A percentile compares a stretch with the other conserved stretches of the same genome.
phyloP scores from a whole-genome alignment of 2,797 vertebrate genomes.

The Zalophus californianus region DNA sequence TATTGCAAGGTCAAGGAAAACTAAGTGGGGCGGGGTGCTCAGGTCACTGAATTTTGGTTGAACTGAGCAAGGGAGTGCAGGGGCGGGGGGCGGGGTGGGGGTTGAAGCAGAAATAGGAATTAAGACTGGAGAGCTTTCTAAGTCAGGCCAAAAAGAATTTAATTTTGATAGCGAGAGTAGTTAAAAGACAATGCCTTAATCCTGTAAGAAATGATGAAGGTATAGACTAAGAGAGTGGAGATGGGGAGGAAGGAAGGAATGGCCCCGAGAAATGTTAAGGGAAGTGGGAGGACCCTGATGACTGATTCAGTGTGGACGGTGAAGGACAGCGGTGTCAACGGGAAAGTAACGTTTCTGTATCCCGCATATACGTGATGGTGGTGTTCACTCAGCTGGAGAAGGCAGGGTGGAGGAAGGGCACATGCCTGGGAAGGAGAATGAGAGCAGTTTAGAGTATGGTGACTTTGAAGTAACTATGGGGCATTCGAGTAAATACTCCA shows the following conservation, averaged over 20 bases:
- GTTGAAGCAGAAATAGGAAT: not conserved
- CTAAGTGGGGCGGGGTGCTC: accelerated
- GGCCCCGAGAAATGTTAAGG: not conserved
- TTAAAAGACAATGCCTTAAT: not conserved
- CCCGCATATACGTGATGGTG: not conserved
- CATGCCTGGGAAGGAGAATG: not conserved
- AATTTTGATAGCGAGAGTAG: not conserved
- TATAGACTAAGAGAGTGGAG: accelerated
- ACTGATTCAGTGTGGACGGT: not conserved
- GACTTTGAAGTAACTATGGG: not conserved
- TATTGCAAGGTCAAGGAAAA: accelerated
- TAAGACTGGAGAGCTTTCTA: not conserved
- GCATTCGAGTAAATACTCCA: not conserved
- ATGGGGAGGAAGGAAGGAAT: not conserved
- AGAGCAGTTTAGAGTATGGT: not conserved
- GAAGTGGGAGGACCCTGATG: not conserved
- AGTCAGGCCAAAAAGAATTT: not conserved
- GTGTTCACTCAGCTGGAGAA: not conserved
- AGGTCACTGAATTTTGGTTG: not conserved
- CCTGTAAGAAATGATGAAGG: not conserved
- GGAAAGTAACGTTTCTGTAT: too few relatives aligned
- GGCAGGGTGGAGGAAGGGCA: not conserved
- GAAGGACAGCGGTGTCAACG: not conserved
- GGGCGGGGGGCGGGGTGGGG: not conserved
- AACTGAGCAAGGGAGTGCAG: not conserved